These are phyloP conservation scores for Bilobella aurantiaca DNA, from an alignment of 1,140 invertebrate species.

Conservation along the genomic window DNA sequence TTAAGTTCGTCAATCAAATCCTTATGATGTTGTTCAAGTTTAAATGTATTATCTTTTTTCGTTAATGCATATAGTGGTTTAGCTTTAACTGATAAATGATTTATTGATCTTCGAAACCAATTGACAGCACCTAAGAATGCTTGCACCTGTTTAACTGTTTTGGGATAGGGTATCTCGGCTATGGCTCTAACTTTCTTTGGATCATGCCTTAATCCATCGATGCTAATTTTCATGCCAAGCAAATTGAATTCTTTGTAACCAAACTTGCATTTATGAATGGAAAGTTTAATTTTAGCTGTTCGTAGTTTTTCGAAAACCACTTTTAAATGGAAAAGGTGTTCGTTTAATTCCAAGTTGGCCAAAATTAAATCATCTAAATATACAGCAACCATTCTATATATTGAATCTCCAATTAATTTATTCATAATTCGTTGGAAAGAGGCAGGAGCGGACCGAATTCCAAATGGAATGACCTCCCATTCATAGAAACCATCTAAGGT, in stretches of 20 bases:
- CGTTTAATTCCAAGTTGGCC: conserved; percentile 34
- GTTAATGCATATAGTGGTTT: neutral
- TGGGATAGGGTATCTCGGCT: neutral
- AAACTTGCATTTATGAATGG: neutral
- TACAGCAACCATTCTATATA: conserved; percentile 25
- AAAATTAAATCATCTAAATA: conserved; percentile 45
- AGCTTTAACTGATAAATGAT: neutral
- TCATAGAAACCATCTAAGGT: conserved; percentile 33
- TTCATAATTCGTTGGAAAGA: conserved; percentile 42
- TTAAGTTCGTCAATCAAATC: no score
- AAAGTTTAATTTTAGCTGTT: neutral
- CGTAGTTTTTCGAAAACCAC: conserved; percentile 35
- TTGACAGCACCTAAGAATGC: neutral
- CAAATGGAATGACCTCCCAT: conserved; percentile 42
- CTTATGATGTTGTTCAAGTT: no score
- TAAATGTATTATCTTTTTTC: neutral
- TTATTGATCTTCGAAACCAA: neutral
- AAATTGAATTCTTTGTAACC: neutral
- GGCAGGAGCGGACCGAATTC: conserved; percentile 40
- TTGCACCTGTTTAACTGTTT: neutral
- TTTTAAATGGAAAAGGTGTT: conserved; percentile 39
- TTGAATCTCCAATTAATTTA: conserved; percentile 32
- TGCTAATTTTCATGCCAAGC: neutral
- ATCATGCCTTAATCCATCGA: conserved; percentile 1
- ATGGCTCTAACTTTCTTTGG: neutral